Evolutionary conservation across 1,140 invertebrate species (phyloP), one percentile per base, ranked within the genome.

Genomic region (Drosophila ironensis): DNA sequence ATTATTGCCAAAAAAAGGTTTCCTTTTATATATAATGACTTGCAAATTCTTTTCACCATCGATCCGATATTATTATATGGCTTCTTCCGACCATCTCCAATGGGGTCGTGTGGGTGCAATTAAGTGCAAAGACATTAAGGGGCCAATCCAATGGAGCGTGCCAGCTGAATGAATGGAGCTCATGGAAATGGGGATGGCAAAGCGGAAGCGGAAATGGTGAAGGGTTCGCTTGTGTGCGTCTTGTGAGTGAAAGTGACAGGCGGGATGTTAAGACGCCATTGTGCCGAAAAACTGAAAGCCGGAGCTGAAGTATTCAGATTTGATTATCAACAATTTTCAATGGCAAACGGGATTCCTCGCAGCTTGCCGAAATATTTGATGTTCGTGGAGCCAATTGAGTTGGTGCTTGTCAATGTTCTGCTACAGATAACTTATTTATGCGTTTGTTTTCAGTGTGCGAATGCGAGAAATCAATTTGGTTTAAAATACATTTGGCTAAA

Each of bases 51-150:
- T n/a, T n/a, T n/a, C n/a, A n/a, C n/a, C n/a, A n/a, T n/a, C n/a
- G n/a, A n/a, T n/a, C n/a, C n/a, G n/a, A n/a, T n/a, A n/a, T n/a
- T n/a, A 3, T 3, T 22, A 22, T 22, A 22, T 22, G 20, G 20
- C 5, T 22, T 22, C 20, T 3, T 22, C 5, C 20, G 2, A 2
- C 16, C 33, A 37, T 16, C 33, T 16, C 33, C 14, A 2, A 7
- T 16, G 1, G 16, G 30, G 5, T 7, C 6, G 22, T 44, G 22
- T 33, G 22, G 12, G 22, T 60, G 41, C 56, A 63, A 63, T 63
- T 63, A 63, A 48, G 60, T 63, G 56, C 60, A 63, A 48, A 63
- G 56, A 17, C 59, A 61, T 63, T 63, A 63, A 61, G 56, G 56
- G 59, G 59, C 56, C 56, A 63, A 63, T 63, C 59, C 56, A 48